These are phyloP conservation scores for Meloidogyne chitwoodi DNA, from an alignment of 1,140 invertebrate genomes.

Conservation along the genomic window DNA sequence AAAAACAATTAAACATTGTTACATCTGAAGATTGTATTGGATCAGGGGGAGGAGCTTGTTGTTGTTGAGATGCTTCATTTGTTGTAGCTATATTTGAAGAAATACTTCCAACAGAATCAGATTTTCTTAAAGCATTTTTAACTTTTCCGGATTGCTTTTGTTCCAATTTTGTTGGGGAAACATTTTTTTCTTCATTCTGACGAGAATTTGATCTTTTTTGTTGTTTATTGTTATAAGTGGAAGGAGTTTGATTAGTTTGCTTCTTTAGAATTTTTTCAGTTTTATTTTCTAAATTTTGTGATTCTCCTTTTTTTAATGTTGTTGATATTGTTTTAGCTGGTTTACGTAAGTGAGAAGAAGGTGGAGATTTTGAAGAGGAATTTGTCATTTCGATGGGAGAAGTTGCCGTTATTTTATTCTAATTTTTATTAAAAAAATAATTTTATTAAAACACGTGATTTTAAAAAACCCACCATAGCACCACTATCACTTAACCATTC, in stretches of 20 bases:
- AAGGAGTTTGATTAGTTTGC: neutral
- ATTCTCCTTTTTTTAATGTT: neutral
- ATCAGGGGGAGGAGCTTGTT: neutral
- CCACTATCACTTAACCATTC: neutral
- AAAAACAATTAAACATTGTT: neutral
- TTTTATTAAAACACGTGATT: neutral
- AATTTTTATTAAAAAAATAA: too few species aligned
- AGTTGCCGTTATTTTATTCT: too few species aligned
- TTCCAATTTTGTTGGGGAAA: neutral
- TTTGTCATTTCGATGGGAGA: neutral
- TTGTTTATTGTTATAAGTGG: neutral
- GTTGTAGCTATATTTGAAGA: neutral
- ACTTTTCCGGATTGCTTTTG: neutral
- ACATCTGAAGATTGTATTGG: neutral
- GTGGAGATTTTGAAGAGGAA: neutral
- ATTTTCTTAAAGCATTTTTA: neutral
- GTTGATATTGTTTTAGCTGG: neutral
- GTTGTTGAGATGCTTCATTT: neutral
- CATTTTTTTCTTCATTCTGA: neutral
- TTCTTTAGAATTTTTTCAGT: neutral
- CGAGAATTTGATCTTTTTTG: neutral
- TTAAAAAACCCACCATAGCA: neutral
- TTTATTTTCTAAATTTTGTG: constrained; percentile 1
- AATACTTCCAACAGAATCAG: neutral
- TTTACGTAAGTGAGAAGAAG: neutral